phyloP scores from a whole-genome alignment of 2,113 vertebrate genomes.

The Hippotragus niger region DNA sequence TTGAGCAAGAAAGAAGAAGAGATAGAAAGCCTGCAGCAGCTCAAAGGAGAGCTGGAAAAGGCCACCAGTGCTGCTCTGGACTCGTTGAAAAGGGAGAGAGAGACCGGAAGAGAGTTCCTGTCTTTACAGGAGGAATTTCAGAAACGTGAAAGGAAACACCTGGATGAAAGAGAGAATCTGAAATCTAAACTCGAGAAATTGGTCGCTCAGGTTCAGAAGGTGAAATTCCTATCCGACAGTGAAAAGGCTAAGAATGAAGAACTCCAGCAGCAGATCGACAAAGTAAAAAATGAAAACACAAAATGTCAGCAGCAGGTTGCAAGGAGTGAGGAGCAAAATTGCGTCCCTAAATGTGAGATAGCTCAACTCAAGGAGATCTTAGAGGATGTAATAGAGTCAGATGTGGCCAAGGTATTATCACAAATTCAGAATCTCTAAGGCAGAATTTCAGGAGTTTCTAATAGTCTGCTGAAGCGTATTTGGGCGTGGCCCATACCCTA shows the following conservation, averaged over 20 bases:
- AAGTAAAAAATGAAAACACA: conserved; percentile 43
- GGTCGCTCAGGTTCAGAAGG: conserved; percentile 32
- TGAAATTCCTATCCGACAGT: conserved; percentile 42
- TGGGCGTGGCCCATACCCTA: background rate
- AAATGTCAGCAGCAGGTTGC: conserved; percentile 41
- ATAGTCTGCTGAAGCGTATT: background rate
- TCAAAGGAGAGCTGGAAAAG: conserved; percentile 36
- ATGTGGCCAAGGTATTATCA: background rate
- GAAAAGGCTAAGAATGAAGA: conserved; percentile 48
- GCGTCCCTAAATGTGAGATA: background rate
- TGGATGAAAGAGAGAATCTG: conserved; percentile 56
- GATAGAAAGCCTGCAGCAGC: background rate
- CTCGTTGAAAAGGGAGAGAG: conserved; percentile 43
- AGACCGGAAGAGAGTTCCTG: background rate
- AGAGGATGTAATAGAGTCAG: background rate
- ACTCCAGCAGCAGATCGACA: conserved; percentile 38
- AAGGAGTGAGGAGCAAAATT: background rate
- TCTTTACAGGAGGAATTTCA: conserved; percentile 62
- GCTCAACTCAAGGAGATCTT: conserved; percentile 6
- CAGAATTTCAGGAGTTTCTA: background rate
- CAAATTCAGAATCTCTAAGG: background rate
- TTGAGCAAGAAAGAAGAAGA: conserved; percentile 39
- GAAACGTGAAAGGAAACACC: conserved; percentile 18
- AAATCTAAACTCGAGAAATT: conserved; percentile 42
- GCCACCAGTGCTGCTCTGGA: background rate